Evolutionary conservation across 1,140 invertebrate species (phyloP).

Genomic region (Brachionus sp.): DNA sequence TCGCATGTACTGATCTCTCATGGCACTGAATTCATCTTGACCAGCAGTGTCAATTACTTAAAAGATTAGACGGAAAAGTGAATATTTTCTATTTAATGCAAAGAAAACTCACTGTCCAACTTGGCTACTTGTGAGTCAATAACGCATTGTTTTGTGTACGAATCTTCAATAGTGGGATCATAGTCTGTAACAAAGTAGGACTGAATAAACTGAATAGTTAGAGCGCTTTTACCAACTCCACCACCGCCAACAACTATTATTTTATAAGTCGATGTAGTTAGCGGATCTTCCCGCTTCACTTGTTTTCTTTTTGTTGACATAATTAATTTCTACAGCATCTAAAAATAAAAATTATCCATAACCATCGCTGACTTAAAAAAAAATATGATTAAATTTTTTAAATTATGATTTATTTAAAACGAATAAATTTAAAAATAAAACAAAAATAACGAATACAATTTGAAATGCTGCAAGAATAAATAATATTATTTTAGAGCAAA

Average conservation of each 20-base stretch:
- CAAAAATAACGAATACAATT: neutral
- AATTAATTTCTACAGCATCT: neutral
- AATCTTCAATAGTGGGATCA: constrained; percentile 57
- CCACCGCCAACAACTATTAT: constrained; percentile 43
- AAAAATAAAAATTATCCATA: neutral
- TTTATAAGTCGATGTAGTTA: constrained; percentile 33
- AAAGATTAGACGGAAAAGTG: neutral
- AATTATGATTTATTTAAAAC: neutral
- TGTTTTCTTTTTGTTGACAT: constrained; percentile 30
- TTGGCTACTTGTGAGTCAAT: constrained; percentile 86
- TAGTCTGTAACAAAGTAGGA: constrained; percentile 54
- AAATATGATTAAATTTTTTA: neutral
- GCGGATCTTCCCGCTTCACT: neutral
- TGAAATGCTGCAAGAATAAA: neutral
- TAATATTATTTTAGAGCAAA: neutral
- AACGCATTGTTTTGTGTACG: constrained; percentile 72
- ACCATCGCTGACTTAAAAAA: neutral
- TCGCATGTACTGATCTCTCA: constrained; percentile 89
- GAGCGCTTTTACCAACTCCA: constrained; percentile 60
- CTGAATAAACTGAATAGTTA: constrained; percentile 71
- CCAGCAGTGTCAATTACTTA: constrained; percentile 85
- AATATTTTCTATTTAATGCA: neutral
- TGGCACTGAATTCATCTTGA: constrained; percentile 92
- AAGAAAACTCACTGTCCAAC: constrained; percentile 66
- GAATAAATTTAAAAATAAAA: neutral